Evolutionary conservation across 2,888 invertebrate species (phyloP), one percentile per base, ranked within the genome.

Genomic region (Pristionchus fissidentatus): DNA sequence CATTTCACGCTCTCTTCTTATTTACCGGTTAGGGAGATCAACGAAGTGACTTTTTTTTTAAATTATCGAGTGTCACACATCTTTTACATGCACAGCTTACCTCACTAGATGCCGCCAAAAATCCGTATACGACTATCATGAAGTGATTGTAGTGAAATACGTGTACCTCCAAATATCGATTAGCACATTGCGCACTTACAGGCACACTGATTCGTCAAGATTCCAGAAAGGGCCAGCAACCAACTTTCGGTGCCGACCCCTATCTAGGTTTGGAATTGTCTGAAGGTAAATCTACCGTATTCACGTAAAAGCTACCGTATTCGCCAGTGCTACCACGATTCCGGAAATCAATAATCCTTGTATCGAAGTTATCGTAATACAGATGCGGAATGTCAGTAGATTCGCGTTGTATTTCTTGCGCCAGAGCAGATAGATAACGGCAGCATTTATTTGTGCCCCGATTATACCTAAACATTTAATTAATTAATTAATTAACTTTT

Each of bases 311-410:
- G 15, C 15, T 41, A 70, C 70, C 41, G 70, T 70, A 32, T 70
- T 70, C 70, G 70, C 70, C 41, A 70, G 41, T 4, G 38, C 41
- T 10, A 26, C 43, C 3, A 70, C 70, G n/a, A 70, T 26, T 70
- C 70, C 70, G 41, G 70, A 70, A 8, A 70, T 70, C 70, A 70
- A n/a, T 7, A 70, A 1, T 26, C 70, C 70, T 41, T 70, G 70
- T 0, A 70, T 38, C 26, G 70, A 70, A 22, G 70, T 70, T 0
- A 70, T 70, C 41, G 70, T 70, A 70, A 70, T 70, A 41, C 70
- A 70, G 70, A 70, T 70, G 13, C 70, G 70, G 41, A 26, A 70
- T 7, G 41, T 41, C n/a, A 41, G 70, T 26, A 70, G 70, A 4
- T 41, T 35, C 10, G 70, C 4, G 5, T 26, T 38, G 19, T 70